Percentiles rank a stretch among this genome's conserved stretches.
Conservation (phyloP, 92 coral and sea anemone species). For the Epizoanthus ramosus region DNA sequence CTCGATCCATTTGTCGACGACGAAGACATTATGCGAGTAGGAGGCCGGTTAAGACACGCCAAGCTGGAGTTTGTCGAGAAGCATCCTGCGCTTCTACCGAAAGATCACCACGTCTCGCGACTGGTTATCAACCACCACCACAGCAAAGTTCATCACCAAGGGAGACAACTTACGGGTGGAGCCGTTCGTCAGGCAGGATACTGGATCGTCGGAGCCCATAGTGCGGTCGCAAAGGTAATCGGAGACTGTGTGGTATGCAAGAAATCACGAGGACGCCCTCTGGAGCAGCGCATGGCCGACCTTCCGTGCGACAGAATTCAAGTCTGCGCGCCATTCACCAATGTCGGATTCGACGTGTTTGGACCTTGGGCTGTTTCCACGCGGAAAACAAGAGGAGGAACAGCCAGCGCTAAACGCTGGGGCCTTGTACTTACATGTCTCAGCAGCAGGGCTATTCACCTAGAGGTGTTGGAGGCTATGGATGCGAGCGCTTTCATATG, state of each 20-base stretch:
- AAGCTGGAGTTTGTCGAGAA: slow-evolving; percentile 29
- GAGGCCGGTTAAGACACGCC: slow-evolving; percentile 21
- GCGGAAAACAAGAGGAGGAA: slow-evolving; percentile 35
- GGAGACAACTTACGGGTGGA: slow-evolving; percentile 33
- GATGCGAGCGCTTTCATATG: slow-evolving; percentile 50
- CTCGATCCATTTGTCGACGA: slow-evolving; percentile 29
- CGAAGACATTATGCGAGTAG: slow-evolving; percentile 10
- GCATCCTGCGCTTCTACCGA: slow-evolving; percentile 39
- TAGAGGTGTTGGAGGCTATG: slow-evolving; percentile 50
- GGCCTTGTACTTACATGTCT: slow-evolving; percentile 45
- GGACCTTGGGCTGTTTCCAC: slow-evolving; percentile 47
- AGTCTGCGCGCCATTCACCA: slow-evolving; percentile 46
- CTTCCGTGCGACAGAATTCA: slow-evolving; percentile 42
- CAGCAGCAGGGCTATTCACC: slow-evolving; percentile 53
- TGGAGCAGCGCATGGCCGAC: slow-evolving; percentile 52
- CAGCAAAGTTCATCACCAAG: slow-evolving; percentile 35
- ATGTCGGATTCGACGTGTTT: slow-evolving; percentile 49
- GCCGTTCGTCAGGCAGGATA: slow-evolving; percentile 24
- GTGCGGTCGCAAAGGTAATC: slow-evolving; percentile 23
- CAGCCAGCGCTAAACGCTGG: slow-evolving; percentile 48
- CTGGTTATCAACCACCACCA: slow-evolving; percentile 24
- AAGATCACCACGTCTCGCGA: slow-evolving; percentile 12
- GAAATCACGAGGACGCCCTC: slow-evolving; percentile 27
- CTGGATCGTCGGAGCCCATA: slow-evolving; percentile 32
- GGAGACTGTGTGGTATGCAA: slow-evolving; percentile 33